Percentiles rank a stretch among this genome's conserved stretches.
These are phyloP conservation scores for Limnephilus lunatus DNA, from an alignment of 2,888 invertebrate genomes.

Conservation along the genomic window DNA sequence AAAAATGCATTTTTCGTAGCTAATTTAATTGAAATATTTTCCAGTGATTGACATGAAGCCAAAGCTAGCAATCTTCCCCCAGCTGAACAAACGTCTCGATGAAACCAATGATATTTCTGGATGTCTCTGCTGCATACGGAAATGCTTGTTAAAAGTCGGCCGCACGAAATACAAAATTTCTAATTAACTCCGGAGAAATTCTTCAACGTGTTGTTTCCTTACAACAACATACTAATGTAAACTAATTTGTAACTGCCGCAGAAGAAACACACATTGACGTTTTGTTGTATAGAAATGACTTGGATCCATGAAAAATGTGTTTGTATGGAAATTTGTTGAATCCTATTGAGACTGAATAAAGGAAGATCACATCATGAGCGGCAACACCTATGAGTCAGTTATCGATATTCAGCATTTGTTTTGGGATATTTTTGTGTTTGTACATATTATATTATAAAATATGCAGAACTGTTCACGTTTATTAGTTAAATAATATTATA, in stretches of 20 bases:
- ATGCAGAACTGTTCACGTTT: background rate
- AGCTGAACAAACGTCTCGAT: slow-evolving; percentile 70
- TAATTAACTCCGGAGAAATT: background rate
- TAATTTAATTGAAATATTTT: slow-evolving; percentile 65
- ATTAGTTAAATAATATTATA: slow-evolving; percentile 2
- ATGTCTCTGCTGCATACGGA: slow-evolving; percentile 71
- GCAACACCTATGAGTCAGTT: background rate
- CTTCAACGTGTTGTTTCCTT: background rate
- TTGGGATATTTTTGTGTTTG: background rate
- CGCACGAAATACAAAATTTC: background rate
- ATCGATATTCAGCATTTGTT: background rate
- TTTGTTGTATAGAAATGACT: background rate
- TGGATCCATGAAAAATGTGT: background rate
- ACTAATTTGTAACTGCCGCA: background rate
- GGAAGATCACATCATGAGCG: background rate
- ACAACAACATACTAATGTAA: background rate
- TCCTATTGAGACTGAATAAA: background rate
- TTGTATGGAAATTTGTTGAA: background rate
- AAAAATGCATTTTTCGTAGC: background rate
- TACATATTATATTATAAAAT: background rate
- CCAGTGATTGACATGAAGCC: slow-evolving; percentile 73
- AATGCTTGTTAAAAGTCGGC: slow-evolving; percentile 68
- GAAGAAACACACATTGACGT: background rate
- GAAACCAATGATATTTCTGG: slow-evolving; percentile 73
- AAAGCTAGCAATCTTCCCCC: slow-evolving; percentile 69